Evolutionary conservation across 2,113 vertebrate species (phyloP).

Genomic region (Euleptes europaea): DNA sequence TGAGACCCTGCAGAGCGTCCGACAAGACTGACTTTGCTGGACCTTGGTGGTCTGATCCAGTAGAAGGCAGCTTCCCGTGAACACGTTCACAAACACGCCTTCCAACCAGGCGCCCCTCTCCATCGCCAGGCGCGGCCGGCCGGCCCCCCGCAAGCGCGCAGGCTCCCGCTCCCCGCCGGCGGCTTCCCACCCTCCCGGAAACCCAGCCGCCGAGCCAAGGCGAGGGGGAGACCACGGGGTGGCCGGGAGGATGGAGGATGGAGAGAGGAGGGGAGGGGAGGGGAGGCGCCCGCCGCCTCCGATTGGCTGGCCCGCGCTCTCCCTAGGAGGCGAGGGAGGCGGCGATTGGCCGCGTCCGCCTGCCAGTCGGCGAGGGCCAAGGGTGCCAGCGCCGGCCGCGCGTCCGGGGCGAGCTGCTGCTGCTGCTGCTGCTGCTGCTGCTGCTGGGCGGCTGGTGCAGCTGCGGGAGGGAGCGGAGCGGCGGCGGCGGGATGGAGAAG

Average conservation of each 20-base stretch:
- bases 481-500: conserved; percentile 56
- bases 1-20: no score
- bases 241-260: conserved; percentile 23
- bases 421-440: conserved; percentile 50
- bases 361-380: conserved; percentile 69
- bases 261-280: conserved; percentile 49
- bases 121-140: background rate
- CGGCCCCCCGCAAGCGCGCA: background rate
- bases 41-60: no score
- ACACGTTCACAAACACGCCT: no score
- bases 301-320: conserved; percentile 53
- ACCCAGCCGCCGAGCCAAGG: conserved; percentile 58
- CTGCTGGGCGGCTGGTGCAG: conserved; percentile 55
- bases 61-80: no score
- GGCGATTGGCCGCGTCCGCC: conserved; percentile 60
- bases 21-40: no score
- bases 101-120: background rate
- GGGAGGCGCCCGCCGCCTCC: conserved; percentile 20
- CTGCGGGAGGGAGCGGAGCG: conserved; percentile 22
- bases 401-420: conserved; percentile 40
- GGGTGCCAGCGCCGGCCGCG: conserved; percentile 47
- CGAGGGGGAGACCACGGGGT: conserved; percentile 45
- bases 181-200: conserved; percentile 60
- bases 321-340: conserved; percentile 38
- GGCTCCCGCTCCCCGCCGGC: background rate